phyloP scores from a whole-genome alignment of 2,113 vertebrate species.

The Amblyornis subalaris region DNA sequence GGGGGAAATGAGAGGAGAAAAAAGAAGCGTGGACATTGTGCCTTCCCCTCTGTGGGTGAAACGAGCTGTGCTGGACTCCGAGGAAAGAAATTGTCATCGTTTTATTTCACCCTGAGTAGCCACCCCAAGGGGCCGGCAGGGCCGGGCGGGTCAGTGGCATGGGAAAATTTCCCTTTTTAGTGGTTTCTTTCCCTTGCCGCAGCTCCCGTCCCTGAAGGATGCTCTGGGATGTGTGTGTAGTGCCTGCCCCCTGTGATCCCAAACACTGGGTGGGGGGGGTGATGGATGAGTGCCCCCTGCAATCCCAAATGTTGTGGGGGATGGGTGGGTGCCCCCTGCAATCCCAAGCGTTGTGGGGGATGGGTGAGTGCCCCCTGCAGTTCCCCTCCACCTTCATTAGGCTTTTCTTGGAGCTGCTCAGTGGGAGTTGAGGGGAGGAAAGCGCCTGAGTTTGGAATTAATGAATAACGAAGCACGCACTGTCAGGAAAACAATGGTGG shows the following conservation, averaged over 20 bases:
- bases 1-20: background rate
- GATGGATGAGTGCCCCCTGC: background rate
- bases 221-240: accelerated
- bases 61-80: background rate
- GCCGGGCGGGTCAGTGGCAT: accelerated
- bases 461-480: slow-evolving; percentile 39
- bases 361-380: accelerated
- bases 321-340: background rate
- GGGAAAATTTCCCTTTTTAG: background rate
- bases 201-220: background rate
- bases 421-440: background rate
- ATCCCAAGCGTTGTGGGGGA: background rate
- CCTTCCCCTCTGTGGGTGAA: background rate
- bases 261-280: background rate
- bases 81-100: background rate
- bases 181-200: background rate
- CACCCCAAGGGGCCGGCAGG: background rate
- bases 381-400: background rate
- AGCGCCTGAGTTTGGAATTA: background rate
- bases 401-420: background rate
- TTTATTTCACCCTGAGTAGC: background rate
- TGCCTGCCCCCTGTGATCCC: background rate
- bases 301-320: background rate
- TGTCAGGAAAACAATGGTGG: slow-evolving; percentile 36
- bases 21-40: background rate